phyloP scores from a whole-genome alignment of 1,140 invertebrate species.

The Drosophila insularis region DNA sequence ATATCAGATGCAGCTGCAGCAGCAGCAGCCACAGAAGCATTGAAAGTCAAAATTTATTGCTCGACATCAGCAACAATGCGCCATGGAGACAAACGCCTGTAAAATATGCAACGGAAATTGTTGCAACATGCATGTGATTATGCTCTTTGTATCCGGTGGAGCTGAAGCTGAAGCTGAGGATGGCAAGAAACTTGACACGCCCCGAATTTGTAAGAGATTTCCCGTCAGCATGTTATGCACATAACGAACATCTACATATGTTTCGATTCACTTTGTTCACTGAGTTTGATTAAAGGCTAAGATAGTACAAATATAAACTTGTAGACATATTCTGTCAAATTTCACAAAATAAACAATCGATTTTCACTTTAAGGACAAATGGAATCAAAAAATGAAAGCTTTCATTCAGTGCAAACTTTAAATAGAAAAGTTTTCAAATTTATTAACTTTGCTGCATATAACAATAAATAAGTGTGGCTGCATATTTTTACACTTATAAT shows the following conservation, averaged over 20 bases:
- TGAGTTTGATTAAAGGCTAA: slow-evolving; percentile 42
- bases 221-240: slow-evolving; percentile 2
- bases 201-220: slow-evolving; percentile 6
- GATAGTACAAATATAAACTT: neutral
- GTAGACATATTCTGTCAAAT: neutral
- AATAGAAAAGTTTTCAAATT: too few relatives aligned
- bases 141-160: slow-evolving; percentile 17
- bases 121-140: slow-evolving; percentile 41
- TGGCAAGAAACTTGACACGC: slow-evolving; percentile 8
- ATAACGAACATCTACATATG: slow-evolving; percentile 3
- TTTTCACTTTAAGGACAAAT: neutral
- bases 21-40: slow-evolving; percentile 21
- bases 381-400: neutral
- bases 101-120: slow-evolving; percentile 46
- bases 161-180: neutral
- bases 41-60: slow-evolving; percentile 52
- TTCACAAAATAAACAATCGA: neutral
- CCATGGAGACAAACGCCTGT: slow-evolving; percentile 30
- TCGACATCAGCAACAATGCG: slow-evolving; percentile 40
- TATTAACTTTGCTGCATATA: too few relatives aligned
- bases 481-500: neutral
- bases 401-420: too few relatives aligned
- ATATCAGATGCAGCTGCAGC: neutral
- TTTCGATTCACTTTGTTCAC: slow-evolving; percentile 5
- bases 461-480: neutral